Base-by-base conservation (phyloP, 2,113 vertebrate species). In the Crypturellus undulatus region DNA sequence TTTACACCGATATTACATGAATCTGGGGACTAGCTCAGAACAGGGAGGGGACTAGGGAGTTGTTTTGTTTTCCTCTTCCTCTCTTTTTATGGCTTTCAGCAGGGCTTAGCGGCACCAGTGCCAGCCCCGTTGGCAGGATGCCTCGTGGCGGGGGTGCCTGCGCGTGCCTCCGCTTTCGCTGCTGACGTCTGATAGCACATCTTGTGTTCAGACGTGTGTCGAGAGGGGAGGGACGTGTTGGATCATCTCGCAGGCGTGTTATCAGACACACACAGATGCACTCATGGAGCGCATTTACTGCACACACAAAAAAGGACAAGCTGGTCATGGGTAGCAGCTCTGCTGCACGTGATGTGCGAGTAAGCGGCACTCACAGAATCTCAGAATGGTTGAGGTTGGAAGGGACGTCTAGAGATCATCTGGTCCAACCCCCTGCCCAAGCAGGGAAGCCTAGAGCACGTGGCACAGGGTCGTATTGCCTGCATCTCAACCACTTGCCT, bases 201-300 rank as follows among this genome's bases (percentile, higher is more conserved):
- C 69, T 28, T 81, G 90, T 90, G 65, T 86, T 92, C 68, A 83
- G 65, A 42, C 28, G 87, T 65, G 93, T 65, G 94, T 84, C 79
- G 34, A 1, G 20, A 2, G 88, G 76, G 72, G 22, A 87, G 90
- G 90, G 90, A 28, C 84, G 83, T 20, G 79, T 36, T 81, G 93
- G 90, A 4, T 76, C 10, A 54, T 59, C 77, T 25, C 34, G 79
- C 90, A 84, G 83, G 45, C 63, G 2, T 25, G 3, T 93, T 96
- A 93, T 89, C 94, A 93, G 43, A 8, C 88, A 21, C 88, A 59
- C 65, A 36, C 88, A 96, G 93, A 87, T 63, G 87, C 10, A 1
- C 43, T 38, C 28, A 12, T 2, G 11, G 65, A 47, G 21, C 5
- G 0, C 79, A 28, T 52, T 68, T 25, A 6, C 36, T 3, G 2